Percentiles rank a stretch among this genome's conserved stretches.
phyloP scores from a whole-genome alignment of 2,113 vertebrate genomes.

The Cricetomys ansorgei region DNA sequence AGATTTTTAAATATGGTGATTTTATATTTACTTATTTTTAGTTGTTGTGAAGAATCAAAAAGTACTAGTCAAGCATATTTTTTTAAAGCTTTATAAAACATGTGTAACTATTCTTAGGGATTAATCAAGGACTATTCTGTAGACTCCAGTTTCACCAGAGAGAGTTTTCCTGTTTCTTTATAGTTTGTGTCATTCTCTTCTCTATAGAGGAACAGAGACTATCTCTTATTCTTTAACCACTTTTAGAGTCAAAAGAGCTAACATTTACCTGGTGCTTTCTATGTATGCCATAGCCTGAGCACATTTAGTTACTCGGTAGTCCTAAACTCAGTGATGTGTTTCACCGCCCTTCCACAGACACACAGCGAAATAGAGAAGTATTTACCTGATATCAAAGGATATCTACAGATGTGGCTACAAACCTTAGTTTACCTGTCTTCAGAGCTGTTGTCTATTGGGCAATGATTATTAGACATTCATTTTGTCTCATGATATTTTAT shows the following conservation, averaged over 20 bases:
- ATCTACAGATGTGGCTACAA: neutral
- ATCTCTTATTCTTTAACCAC: neutral
- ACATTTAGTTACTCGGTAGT: neutral
- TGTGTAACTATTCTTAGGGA: neutral
- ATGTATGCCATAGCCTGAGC: neutral
- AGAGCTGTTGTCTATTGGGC: neutral
- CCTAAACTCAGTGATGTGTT: neutral
- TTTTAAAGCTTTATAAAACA: neutral
- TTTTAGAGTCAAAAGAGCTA: neutral
- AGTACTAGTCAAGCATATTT: neutral
- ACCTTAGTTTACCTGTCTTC: neutral
- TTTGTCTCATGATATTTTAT: neutral
- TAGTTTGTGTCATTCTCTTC: neutral
- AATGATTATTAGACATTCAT: neutral
- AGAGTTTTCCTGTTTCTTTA: neutral
- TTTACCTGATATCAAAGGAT: neutral
- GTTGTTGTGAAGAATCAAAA: neutral
- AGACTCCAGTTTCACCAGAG: neutral
- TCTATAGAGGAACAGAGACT: neutral
- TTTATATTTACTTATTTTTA: slow-evolving; percentile 38
- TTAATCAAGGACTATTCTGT: neutral
- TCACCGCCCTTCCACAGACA: neutral
- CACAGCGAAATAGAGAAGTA: neutral
- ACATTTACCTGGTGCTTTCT: neutral
- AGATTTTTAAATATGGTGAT: neutral